Conservation (phyloP, 2,888 invertebrate species). For the Bedellia somnulentella region DNA sequence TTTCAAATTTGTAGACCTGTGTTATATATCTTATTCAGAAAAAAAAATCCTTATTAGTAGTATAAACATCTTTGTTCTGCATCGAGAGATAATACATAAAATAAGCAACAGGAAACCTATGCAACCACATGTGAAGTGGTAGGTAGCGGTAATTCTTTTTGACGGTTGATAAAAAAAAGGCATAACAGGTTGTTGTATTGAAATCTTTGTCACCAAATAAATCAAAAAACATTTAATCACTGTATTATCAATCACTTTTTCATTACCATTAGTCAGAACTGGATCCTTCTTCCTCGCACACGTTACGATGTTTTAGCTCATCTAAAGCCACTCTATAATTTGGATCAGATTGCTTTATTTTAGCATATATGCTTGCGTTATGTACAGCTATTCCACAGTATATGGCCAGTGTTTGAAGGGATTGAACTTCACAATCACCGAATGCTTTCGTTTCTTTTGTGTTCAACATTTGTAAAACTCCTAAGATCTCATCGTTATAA, state of each 20-base stretch:
- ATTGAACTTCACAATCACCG: constrained; percentile 72
- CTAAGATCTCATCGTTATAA: constrained; percentile 75
- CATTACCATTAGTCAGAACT: too few relatives aligned
- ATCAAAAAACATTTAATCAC: constrained; percentile 77
- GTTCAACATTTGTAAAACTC: constrained; percentile 87
- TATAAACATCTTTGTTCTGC: constrained; percentile 46
- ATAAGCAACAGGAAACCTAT: constrained; percentile 86
- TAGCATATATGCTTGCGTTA: constrained; percentile 82
- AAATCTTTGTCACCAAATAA: constrained; percentile 69
- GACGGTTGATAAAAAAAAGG: constrained; percentile 77
- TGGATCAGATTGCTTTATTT: constrained; percentile 79
- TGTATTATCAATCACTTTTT: too few relatives aligned
- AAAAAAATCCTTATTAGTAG: too few relatives aligned
- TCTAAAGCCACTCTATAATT: constrained; percentile 81
- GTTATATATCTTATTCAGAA: too few relatives aligned
- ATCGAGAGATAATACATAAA: constrained; percentile 78
- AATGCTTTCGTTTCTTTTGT: constrained; percentile 60
- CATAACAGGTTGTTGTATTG: constrained; percentile 67
- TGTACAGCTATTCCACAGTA: constrained; percentile 86
- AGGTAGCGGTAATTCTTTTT: constrained; percentile 82
- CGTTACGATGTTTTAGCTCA: constrained; percentile 82
- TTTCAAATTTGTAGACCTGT: too few relatives aligned
- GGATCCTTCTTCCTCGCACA: constrained; percentile 77
- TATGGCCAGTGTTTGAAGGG: constrained; percentile 81
- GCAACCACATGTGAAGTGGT: constrained; percentile 87